phyloP scores from a whole-genome alignment of 2,888 invertebrate genomes.

The Parthenolecanium corni region DNA sequence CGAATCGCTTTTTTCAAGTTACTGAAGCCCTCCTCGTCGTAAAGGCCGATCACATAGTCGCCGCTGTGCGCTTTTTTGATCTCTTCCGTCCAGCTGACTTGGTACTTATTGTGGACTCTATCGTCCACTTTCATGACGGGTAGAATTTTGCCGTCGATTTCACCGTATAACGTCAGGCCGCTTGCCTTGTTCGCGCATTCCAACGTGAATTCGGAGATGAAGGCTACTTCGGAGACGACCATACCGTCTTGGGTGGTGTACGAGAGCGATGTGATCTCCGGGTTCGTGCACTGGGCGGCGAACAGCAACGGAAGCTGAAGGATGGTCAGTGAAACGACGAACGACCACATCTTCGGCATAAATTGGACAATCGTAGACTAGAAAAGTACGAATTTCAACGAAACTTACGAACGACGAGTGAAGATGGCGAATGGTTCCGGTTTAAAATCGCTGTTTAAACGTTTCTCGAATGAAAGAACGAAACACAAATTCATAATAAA shows the following conservation, averaged over 20 bases:
- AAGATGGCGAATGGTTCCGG: no score
- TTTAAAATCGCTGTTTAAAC: no score
- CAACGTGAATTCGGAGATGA: conserved; percentile 78
- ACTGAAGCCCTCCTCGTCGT: conserved; percentile 86
- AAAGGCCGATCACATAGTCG: conserved; percentile 63
- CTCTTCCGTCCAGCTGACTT: conserved; percentile 92
- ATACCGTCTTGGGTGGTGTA: conserved; percentile 91
- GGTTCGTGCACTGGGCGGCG: conserved; percentile 10
- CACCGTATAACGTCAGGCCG: conserved; percentile 72
- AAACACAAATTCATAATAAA: no score
- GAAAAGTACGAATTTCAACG: neutral
- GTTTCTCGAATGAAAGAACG: no score
- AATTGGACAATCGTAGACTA: neutral
- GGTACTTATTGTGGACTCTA: conserved; percentile 58
- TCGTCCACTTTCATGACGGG: conserved; percentile 59
- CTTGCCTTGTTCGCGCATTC: conserved; percentile 59
- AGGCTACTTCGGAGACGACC: conserved; percentile 77
- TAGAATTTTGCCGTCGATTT: conserved; percentile 71
- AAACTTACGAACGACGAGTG: no score
- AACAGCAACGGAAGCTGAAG: neutral
- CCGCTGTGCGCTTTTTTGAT: conserved; percentile 70
- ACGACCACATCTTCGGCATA: neutral
- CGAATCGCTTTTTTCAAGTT: conserved; percentile 66
- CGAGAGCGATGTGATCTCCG: conserved; percentile 38
- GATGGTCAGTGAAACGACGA: neutral